Conservation (phyloP, 2,888 invertebrate genomes). For the Ormyrus pomaceus region DNA sequence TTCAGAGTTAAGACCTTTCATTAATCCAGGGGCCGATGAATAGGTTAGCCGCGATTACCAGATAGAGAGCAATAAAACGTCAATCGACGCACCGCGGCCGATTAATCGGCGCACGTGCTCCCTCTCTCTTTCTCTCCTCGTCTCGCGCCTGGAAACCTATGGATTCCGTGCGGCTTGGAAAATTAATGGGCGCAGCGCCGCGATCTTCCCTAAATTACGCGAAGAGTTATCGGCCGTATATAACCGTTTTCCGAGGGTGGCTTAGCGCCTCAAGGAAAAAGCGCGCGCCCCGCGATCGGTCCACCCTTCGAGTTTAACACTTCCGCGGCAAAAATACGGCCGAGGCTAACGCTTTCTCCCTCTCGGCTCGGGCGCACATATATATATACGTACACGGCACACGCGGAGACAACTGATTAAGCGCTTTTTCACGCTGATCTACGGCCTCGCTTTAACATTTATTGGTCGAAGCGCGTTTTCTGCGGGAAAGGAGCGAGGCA, state of each 20-base stretch:
- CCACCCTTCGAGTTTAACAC: constrained; percentile 37
- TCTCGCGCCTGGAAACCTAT: constrained; percentile 13
- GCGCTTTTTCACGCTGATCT: constrained; percentile 43
- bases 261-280: constrained; percentile 44
- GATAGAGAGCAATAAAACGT: constrained; percentile 40
- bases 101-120: constrained; percentile 39
- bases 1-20: constrained; percentile 23
- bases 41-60: constrained; percentile 28
- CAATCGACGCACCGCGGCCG: constrained; percentile 27
- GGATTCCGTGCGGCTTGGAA: constrained; percentile 56
- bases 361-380: background rate
- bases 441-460: constrained; percentile 41
- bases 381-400: background rate
- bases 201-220: constrained; percentile 58
- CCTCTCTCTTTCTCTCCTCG: background rate
- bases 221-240: constrained; percentile 58
- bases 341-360: background rate
- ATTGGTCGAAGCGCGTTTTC: constrained; percentile 4
- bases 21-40: constrained; percentile 17
- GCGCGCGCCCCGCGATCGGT: background rate
- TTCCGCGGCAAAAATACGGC: constrained; percentile 33
- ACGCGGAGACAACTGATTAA: constrained; percentile 45
- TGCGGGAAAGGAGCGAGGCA: too few species aligned
- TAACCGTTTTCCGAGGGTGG: constrained; percentile 49
- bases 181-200: constrained; percentile 55